These are phyloP conservation scores for Eutrigla gurnardus DNA, from an alignment of 2,797 vertebrate genomes.

Conservation along the genomic window DNA sequence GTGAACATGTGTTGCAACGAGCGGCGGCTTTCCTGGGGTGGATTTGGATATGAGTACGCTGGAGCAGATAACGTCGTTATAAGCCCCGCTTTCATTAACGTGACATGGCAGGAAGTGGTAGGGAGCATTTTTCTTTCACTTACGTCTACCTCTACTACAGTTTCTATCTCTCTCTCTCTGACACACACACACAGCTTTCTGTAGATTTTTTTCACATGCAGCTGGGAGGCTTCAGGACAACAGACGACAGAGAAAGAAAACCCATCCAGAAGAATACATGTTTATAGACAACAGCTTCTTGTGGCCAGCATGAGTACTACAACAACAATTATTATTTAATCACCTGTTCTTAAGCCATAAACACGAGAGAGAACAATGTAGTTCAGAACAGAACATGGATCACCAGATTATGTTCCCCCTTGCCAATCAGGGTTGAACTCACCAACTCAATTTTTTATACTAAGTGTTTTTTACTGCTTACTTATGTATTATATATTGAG, in stretches of 20 bases:
- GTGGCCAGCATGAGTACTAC: too few relatives aligned
- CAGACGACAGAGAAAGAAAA: too few relatives aligned
- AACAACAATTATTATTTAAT: too few relatives aligned
- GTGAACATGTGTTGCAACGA: conserved; percentile 49
- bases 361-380: too few relatives aligned
- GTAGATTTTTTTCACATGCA: neutral
- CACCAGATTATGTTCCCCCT: neutral
- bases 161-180: neutral
- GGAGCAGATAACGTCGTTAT: conserved; percentile 30
- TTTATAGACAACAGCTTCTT: too few relatives aligned
- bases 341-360: too few relatives aligned
- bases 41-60: conserved; percentile 39
- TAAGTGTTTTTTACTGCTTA: too few relatives aligned
- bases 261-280: too few relatives aligned
- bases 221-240: neutral
- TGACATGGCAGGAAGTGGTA: conserved; percentile 23
- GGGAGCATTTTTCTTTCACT: conserved; percentile 33
- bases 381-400: too few relatives aligned
- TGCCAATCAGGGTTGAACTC: neutral
- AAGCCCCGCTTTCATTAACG: conserved; percentile 26
- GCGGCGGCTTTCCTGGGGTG: conserved; percentile 24
- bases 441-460: too few relatives aligned
- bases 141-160: neutral
- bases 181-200: neutral
- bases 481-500: too few relatives aligned